Percentiles rank a stretch among this genome's conserved stretches.
These are phyloP conservation scores for Anoplius nigerrimus DNA, from an alignment of 2,888 invertebrate species.

Conservation along the genomic window DNA sequence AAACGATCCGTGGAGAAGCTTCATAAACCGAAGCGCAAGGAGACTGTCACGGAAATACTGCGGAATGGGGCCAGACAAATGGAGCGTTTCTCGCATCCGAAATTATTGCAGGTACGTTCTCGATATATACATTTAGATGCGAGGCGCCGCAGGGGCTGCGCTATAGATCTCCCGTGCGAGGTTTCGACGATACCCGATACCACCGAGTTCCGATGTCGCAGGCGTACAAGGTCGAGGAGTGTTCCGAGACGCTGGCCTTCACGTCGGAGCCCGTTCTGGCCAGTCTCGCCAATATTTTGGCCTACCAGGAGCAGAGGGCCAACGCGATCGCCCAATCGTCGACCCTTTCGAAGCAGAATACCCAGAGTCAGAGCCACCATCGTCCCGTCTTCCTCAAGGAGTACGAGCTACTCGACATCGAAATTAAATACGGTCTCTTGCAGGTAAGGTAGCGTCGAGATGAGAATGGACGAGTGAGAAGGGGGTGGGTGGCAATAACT, in stretches of 20 bases:
- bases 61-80: slow-evolving; percentile 87
- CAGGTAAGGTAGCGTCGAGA: slow-evolving; percentile 80
- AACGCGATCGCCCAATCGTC: slow-evolving; percentile 71
- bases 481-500: no score
- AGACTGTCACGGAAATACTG: slow-evolving; percentile 92
- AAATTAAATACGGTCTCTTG: slow-evolving; percentile 93
- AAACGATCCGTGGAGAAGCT: slow-evolving; percentile 94
- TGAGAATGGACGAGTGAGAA: no score
- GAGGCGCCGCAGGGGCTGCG: no score
- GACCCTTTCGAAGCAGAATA: slow-evolving; percentile 60
- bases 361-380: slow-evolving; percentile 47
- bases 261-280: slow-evolving; percentile 94
- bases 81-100: slow-evolving; percentile 90
- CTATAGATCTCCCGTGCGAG: no score
- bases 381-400: slow-evolving; percentile 84
- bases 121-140: no score
- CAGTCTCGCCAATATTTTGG: slow-evolving; percentile 92
- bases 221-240: slow-evolving; percentile 82
- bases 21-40: slow-evolving; percentile 93
- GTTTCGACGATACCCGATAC: no score
- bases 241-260: slow-evolving; percentile 92
- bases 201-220: slow-evolving; percentile 60
- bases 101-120: slow-evolving; percentile 81
- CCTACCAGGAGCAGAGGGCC: slow-evolving; percentile 83
- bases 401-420: slow-evolving; percentile 92